These are phyloP conservation scores for Aplodontia rufa DNA, from an alignment of 2,113 vertebrate genomes.

Conservation along the genomic window DNA sequence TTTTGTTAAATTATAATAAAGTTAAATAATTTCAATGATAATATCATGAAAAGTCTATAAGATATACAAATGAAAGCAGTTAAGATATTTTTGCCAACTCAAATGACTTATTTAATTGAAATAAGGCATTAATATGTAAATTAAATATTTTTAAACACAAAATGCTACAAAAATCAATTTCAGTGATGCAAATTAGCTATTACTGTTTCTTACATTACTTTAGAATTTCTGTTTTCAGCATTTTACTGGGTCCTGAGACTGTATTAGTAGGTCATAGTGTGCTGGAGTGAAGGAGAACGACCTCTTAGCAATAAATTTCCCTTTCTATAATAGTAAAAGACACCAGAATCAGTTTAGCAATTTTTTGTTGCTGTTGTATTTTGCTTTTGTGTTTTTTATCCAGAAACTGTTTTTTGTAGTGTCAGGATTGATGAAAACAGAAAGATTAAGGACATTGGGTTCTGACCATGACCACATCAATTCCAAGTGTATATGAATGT, in stretches of 20 bases:
- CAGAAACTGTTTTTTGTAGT: not conserved
- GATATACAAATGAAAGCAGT: not conserved
- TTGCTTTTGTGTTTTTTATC: not conserved
- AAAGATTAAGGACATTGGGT: not conserved
- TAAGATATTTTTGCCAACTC: not conserved
- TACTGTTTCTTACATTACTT: not conserved
- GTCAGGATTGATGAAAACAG: not conserved
- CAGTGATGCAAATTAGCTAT: not conserved
- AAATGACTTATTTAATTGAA: not conserved
- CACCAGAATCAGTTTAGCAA: not conserved
- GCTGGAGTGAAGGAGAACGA: not conserved
- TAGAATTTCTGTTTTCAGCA: not conserved
- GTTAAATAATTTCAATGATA: conserved; percentile 10
- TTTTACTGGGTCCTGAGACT: not conserved
- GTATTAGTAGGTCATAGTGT: not conserved
- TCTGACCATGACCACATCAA: not conserved
- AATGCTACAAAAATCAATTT: not conserved
- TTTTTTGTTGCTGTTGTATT: too few relatives aligned
- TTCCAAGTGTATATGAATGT: not conserved
- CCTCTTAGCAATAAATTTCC: not conserved
- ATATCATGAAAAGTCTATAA: not conserved
- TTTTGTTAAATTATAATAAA: not conserved
- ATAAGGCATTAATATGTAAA: conserved; percentile 15
- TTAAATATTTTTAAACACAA: conserved; percentile 19
- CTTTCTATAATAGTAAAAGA: not conserved